A percentile compares a stretch with the other conserved stretches of the same genome.
phyloP scores from a whole-genome alignment of 2,113 vertebrate species.

The Macquaria ambigua region DNA sequence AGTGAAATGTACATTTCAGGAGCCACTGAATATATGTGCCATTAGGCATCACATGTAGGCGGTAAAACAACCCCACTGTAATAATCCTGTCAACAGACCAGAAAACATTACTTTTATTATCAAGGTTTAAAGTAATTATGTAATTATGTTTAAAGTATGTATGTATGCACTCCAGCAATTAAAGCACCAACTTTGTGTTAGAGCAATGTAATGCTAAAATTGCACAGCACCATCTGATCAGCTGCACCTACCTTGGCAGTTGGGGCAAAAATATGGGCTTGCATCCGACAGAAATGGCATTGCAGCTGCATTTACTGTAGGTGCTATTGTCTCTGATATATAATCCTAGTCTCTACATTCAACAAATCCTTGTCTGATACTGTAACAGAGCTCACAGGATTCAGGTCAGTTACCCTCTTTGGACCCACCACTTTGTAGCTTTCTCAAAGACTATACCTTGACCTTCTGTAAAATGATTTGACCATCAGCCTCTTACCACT shows the following conservation, averaged over 20 bases:
- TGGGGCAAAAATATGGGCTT: not conserved
- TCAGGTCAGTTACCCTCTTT: conserved; percentile 5
- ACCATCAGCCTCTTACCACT: not conserved
- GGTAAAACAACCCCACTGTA: not conserved
- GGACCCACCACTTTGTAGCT: not conserved
- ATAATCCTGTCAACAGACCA: not conserved
- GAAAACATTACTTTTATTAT: not conserved
- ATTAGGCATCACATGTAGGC: not conserved
- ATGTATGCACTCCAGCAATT: not conserved
- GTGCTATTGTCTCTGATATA: not conserved
- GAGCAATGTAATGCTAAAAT: not conserved
- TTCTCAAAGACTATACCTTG: not conserved
- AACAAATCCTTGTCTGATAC: not conserved
- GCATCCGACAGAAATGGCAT: not conserved
- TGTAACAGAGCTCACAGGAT: not conserved
- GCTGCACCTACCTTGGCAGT: not conserved
- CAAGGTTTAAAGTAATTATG: not conserved
- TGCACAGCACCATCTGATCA: not conserved
- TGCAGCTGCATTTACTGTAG: not conserved
- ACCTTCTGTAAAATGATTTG: not conserved
- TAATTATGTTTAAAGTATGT: too few relatives aligned
- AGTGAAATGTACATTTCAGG: not conserved
- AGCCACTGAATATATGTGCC: not conserved
- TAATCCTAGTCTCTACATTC: not conserved
- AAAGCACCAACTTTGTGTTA: not conserved